Evolutionary conservation across 2,797 vertebrate species (phyloP), one percentile per base, ranked within the genome.

Genomic region (Platalea minor): DNA sequence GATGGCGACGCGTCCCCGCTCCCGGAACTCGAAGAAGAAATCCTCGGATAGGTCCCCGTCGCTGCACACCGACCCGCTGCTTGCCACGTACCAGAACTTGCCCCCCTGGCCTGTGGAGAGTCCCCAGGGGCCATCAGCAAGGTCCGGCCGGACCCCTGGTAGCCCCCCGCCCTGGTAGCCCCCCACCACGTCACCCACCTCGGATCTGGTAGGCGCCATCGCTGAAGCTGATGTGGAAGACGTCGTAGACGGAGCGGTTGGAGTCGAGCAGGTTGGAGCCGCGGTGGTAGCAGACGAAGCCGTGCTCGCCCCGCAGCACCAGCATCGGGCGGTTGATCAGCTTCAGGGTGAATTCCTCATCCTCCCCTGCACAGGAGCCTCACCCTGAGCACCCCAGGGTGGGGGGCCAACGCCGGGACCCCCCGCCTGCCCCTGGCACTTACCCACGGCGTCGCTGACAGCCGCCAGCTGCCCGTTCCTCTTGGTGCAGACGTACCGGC

Each of bases 381-480:
- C 0, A 50, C 63, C 37, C 54, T 96, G 39, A 96, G 93, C 84
- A 61, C 17, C 87, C 43, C 1, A 0, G 41, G 14, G 25, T 9
- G 21, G 35, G 18, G 14, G 20, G 5, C 17, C 8, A 9, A 21
- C 0, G 4, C 60, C 0, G 1, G 2, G 2, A 9, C 14, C 39
- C 39, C 1, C 9, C 29, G 0, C 21, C 65, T 18, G 0, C 7
- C 41, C 31, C 25, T 2, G 10, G 90, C 31, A 86, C 98, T 98
- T 95, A 99, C 99, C 99, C 68, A 99, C 98, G 7, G 98, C 81
- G 29, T 99, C 99, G 2, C 99, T 99, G 97, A 98, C 98, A 0
- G 99, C 99, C 1, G 99, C 99, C 89, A 99, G 99, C 98, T 99
- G 99, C 56, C 99, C 99, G 1, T 99, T 99, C 97, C 98, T 99